Evolutionary conservation across 2,797 vertebrate species (phyloP).

Genomic region (Bradypodion pumilum): DNA sequence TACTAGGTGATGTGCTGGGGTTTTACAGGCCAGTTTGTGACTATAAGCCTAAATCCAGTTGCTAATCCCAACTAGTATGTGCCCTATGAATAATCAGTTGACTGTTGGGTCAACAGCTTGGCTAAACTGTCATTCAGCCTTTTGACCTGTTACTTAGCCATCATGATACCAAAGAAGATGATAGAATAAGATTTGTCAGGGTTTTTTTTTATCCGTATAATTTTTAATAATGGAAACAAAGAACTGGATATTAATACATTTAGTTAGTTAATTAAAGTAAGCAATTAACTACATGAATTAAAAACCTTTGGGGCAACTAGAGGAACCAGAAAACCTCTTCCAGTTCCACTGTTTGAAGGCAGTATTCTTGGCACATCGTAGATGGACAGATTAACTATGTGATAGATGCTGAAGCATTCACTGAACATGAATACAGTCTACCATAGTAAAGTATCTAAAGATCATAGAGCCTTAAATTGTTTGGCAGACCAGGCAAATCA

Average conservation of each 20-base stretch:
- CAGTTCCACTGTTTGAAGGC: neutral
- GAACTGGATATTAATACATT: neutral
- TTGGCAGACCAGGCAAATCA: neutral
- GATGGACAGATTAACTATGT: neutral
- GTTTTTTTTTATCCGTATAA: neutral
- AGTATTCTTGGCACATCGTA: no score
- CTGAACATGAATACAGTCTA: neutral
- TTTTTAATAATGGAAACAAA: neutral
- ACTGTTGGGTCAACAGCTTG: neutral
- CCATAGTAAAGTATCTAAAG: neutral
- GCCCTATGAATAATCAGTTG: conserved; percentile 14
- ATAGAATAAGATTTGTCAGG: neutral
- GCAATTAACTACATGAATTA: neutral
- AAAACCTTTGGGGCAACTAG: neutral
- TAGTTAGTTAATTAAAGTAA: neutral
- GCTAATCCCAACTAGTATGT: neutral
- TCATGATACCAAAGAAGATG: no score
- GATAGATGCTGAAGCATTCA: no score
- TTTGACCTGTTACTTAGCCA: neutral
- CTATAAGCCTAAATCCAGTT: neutral
- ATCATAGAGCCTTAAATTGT: neutral
- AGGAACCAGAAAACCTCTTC: neutral
- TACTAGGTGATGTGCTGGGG: neutral
- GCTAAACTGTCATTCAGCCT: neutral
- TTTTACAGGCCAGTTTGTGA: conserved; percentile 2